These are phyloP conservation scores for Cynopterus brachyotis DNA, from an alignment of 2,113 vertebrate species.

Conservation along the genomic window DNA sequence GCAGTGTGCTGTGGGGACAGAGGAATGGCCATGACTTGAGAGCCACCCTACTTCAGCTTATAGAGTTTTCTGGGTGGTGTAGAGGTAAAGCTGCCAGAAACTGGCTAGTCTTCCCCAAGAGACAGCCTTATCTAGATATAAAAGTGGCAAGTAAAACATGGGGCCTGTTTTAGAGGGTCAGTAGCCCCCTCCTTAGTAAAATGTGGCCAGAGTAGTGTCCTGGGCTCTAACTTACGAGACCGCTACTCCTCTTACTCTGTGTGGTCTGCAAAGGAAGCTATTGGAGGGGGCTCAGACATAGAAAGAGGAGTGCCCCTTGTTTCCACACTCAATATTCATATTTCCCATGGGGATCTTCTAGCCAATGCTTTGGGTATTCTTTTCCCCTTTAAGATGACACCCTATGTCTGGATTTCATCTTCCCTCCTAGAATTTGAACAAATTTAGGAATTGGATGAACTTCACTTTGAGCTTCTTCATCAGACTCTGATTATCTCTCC, in stretches of 20 bases:
- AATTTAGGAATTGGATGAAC: neutral
- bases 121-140: neutral
- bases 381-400: neutral
- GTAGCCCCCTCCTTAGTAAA: neutral
- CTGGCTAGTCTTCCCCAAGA: neutral
- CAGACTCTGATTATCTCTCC: neutral
- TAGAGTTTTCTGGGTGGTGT: neutral
- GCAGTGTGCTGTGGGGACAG: neutral
- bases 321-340: neutral
- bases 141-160: neutral
- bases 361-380: neutral
- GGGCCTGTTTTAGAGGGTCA: neutral
- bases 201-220: neutral
- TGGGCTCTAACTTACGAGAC: neutral
- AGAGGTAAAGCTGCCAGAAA: neutral
- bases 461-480: neutral
- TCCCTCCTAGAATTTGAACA: neutral
- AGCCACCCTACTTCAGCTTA: neutral
- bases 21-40: neutral
- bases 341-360: neutral
- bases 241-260: neutral
- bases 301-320: neutral
- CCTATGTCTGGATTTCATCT: neutral
- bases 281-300: neutral
- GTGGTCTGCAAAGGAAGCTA: neutral